These are phyloP conservation scores for Phyllostomus hastatus DNA, from an alignment of 2,113 vertebrate genomes.

Conservation along the genomic window DNA sequence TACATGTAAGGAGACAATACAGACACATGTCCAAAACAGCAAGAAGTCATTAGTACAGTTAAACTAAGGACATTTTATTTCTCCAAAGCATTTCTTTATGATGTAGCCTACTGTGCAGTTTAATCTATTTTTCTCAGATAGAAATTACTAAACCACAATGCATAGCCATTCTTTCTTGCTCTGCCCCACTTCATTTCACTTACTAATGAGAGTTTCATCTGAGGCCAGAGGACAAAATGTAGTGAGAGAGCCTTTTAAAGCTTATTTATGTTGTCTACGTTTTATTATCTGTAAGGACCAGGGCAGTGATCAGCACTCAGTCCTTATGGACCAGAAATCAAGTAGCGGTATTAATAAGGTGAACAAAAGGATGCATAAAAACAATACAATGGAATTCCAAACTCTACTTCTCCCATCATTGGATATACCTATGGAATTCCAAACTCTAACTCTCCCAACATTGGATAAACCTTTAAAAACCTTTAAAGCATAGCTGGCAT, in stretches of 20 bases:
- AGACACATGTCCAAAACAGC: slow-evolving; percentile 37
- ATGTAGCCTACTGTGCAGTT: background rate
- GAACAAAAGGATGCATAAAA: background rate
- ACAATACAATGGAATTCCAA: background rate
- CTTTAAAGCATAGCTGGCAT: background rate
- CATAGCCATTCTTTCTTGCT: background rate
- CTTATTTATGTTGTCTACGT: slow-evolving; percentile 2
- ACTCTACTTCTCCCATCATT: background rate
- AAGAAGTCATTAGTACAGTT: background rate
- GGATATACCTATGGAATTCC: background rate
- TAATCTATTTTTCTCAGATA: slow-evolving; percentile 38
- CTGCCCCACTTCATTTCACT: background rate
- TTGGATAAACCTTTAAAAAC: background rate
- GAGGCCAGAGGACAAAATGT: background rate
- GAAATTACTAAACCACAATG: slow-evolving; percentile 33
- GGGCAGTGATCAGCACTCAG: background rate
- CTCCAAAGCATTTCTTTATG: slow-evolving; percentile 23
- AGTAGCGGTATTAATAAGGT: background rate
- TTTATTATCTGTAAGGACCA: slow-evolving; percentile 43
- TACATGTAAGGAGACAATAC: background rate
- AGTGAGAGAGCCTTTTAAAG: background rate
- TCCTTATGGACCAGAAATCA: slow-evolving; percentile 39
- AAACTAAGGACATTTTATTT: slow-evolving; percentile 1
- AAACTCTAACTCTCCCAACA: background rate
- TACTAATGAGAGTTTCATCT: slow-evolving; percentile 24